A percentile compares a stretch with the other conserved stretches of the same genome.
These are phyloP conservation scores for Ceriagrion tenellum DNA, from an alignment of 2,888 invertebrate genomes.

Conservation along the genomic window DNA sequence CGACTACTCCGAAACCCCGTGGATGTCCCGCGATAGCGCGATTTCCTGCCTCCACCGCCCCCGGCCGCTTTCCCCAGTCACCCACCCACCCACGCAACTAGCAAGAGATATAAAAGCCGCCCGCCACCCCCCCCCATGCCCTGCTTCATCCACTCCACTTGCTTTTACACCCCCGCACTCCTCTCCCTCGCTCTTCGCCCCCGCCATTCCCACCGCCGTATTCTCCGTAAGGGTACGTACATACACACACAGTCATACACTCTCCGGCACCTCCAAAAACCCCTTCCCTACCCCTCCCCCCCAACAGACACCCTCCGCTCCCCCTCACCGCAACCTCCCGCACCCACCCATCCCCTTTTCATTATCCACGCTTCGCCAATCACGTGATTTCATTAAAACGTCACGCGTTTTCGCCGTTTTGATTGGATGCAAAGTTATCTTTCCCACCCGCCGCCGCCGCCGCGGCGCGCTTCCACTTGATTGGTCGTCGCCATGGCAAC, in stretches of 20 bases:
- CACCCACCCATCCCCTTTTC: slow-evolving; percentile 68
- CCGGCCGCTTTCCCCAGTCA: too few species aligned
- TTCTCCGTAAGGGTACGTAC: neutral
- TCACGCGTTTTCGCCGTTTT: slow-evolving; percentile 70
- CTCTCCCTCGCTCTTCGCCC: neutral
- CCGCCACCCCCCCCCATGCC: neutral
- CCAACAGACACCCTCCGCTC: too few species aligned
- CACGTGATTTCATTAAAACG: slow-evolving; percentile 72
- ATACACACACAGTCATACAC: neutral
- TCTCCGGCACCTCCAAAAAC: neutral
- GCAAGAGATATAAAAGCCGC: neutral
- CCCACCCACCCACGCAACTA: too few species aligned
- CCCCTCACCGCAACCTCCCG: neutral
- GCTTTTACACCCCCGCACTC: too few species aligned
- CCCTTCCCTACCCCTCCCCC: too few species aligned
- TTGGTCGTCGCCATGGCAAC: slow-evolving; percentile 72
- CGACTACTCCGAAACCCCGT: too few species aligned
- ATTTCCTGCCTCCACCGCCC: too few species aligned
- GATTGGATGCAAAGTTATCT: slow-evolving; percentile 72
- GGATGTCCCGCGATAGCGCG: too few species aligned
- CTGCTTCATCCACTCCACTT: neutral
- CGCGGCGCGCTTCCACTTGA: slow-evolving; percentile 72
- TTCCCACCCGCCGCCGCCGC: slow-evolving; percentile 69
- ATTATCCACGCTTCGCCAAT: slow-evolving; percentile 72
- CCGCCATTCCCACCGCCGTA: neutral